These are phyloP conservation scores for Pelecanoides urinatrix DNA, from an alignment of 2,113 vertebrate species.

Conservation along the genomic window DNA sequence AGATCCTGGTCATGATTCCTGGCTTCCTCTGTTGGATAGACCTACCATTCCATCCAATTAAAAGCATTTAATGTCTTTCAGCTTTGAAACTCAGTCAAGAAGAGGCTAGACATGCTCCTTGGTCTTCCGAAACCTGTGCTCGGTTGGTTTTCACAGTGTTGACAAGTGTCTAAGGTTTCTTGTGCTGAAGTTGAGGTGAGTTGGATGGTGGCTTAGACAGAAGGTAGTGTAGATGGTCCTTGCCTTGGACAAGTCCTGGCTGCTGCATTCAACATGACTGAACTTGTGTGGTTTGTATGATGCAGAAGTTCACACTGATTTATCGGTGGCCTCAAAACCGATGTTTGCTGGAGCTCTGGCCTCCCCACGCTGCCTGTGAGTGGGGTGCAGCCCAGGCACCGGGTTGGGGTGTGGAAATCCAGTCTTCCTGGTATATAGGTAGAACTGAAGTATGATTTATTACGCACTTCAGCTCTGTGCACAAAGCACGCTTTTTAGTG, in stretches of 20 bases:
- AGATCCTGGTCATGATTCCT: not conserved
- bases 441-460: not conserved
- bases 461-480: not conserved
- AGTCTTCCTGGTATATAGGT: not conserved
- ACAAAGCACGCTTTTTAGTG: not conserved
- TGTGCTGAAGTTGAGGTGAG: fast-evolving
- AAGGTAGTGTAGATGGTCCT: fast-evolving
- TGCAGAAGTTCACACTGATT: not conserved
- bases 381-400: not conserved
- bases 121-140: not conserved
- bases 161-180: not conserved
- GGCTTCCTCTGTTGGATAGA: not conserved
- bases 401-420: not conserved
- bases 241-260: not conserved
- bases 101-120: not conserved
- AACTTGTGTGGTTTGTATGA: not conserved
- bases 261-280: not conserved
- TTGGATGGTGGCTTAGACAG: fast-evolving
- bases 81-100: not conserved
- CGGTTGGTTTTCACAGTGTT: not conserved
- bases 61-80: not conserved
- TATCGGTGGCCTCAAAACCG: not conserved
- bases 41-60: not conserved
- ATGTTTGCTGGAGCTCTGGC: not conserved
- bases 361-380: fast-evolving